Percentiles rank a stretch among this genome's conserved stretches.
These are phyloP conservation scores for Pegea sp. DNA, from an alignment of 23 tunicate genomes.

Conservation along the genomic window DNA sequence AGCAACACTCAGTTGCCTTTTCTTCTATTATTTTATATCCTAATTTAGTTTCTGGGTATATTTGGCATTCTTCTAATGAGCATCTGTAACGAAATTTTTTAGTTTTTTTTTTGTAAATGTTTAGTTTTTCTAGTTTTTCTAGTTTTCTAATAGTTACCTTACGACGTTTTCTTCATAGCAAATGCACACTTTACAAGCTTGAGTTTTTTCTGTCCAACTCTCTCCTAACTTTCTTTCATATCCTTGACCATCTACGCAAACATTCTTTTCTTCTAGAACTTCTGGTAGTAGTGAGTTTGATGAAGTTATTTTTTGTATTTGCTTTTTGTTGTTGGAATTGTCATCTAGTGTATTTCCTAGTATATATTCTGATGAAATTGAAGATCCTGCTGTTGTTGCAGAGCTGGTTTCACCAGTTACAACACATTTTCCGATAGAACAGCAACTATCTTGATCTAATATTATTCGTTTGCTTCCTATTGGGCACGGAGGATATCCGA, in stretches of 20 bases:
- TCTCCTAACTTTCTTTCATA: constrained; percentile 20
- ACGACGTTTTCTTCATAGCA: constrained; percentile 21
- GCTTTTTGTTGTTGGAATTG: too few species aligned
- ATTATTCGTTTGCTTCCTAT: constrained; percentile 32
- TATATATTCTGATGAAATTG: not conserved
- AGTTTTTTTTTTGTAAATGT: not conserved
- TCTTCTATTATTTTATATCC: constrained; percentile 55
- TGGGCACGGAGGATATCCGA: constrained; percentile 59
- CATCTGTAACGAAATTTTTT: constrained; percentile 14
- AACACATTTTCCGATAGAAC: constrained; percentile 65
- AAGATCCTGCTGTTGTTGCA: constrained; percentile 1
- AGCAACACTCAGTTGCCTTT: constrained; percentile 65
- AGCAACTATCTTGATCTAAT: constrained; percentile 46
- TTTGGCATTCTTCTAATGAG: constrained; percentile 12
- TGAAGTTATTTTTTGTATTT: too few species aligned
- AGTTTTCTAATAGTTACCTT: constrained; percentile 7
- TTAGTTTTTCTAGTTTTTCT: not conserved
- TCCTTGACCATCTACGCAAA: constrained; percentile 19
- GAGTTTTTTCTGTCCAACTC: constrained; percentile 18
- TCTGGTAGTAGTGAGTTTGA: not conserved
- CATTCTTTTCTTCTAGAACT: not conserved
- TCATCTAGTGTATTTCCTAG: too few species aligned
- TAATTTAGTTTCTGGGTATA: constrained; percentile 24
- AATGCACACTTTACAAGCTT: constrained; percentile 27
- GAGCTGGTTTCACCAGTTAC: not conserved